These are phyloP conservation scores for Acanthornis magna DNA, from an alignment of 2,797 vertebrate genomes.

Conservation along the genomic window DNA sequence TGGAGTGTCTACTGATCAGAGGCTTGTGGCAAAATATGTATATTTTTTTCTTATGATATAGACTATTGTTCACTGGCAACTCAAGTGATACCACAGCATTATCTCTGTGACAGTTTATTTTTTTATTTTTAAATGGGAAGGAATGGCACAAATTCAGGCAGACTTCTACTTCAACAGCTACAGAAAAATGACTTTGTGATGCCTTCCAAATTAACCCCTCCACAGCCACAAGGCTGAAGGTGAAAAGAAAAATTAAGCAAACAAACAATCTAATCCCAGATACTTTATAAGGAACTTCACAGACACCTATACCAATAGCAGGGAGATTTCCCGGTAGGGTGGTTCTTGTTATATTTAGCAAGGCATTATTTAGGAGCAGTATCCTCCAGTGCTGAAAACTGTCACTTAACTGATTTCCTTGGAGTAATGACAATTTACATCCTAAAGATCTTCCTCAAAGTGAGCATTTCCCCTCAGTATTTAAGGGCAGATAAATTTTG, in stretches of 20 bases:
- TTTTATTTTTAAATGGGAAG: constrained; percentile 24
- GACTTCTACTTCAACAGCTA: neutral
- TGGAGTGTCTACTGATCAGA: constrained; percentile 66
- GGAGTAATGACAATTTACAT: neutral
- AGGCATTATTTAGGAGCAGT: neutral
- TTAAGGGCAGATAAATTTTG: neutral
- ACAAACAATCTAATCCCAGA: neutral
- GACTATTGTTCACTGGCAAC: constrained; percentile 55
- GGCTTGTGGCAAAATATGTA: constrained; percentile 59
- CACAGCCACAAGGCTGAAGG: neutral
- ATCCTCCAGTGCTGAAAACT: neutral
- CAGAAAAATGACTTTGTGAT: neutral
- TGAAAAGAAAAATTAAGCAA: neutral
- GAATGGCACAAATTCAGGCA: constrained; percentile 20
- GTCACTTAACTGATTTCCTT: neutral
- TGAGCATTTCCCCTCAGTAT: neutral
- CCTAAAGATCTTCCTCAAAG: neutral
- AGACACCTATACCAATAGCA: neutral
- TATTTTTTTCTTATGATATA: constrained; percentile 58
- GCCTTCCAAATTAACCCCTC: constrained; percentile 47
- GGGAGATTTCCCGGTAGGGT: neutral
- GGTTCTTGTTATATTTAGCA: neutral
- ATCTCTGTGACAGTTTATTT: constrained; percentile 44
- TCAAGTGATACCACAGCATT: constrained; percentile 58
- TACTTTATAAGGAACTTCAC: neutral